A percentile compares a stretch with the other conserved stretches of the same genome.
Evolutionary conservation across 2,113 vertebrate genomes (phyloP).

Genomic region (Echinops telfairi): DNA sequence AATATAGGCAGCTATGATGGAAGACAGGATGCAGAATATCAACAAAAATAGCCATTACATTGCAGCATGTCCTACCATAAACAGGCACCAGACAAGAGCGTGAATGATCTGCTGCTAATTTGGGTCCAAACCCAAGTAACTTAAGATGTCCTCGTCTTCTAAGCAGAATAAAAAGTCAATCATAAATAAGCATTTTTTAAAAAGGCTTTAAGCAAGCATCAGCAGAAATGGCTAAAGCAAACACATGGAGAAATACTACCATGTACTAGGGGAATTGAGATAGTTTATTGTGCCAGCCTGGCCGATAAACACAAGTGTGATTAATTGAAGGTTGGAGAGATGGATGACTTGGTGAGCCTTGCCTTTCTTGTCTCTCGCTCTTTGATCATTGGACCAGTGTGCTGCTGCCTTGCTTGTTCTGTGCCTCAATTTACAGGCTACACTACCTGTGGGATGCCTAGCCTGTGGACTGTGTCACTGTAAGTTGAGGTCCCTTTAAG

Average conservation of each 20-base stretch:
- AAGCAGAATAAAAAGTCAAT: background rate
- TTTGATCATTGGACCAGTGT: too few species aligned
- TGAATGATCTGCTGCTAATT: background rate
- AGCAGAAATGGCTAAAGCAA: background rate
- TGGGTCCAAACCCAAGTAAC: background rate
- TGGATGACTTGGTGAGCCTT: too few species aligned
- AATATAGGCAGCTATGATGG: background rate
- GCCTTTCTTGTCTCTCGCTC: too few species aligned
- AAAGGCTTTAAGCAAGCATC: background rate
- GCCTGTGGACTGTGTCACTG: too few species aligned
- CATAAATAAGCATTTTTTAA: background rate
- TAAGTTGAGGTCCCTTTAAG: too few species aligned
- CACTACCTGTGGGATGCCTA: too few species aligned
- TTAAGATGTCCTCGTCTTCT: background rate
- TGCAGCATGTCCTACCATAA: background rate
- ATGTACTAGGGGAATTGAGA: fast-evolving
- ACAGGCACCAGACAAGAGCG: background rate
- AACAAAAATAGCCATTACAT: background rate
- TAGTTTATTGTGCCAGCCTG: too few species aligned
- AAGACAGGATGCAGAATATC: background rate
- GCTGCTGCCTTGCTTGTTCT: too few species aligned
- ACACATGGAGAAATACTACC: background rate
- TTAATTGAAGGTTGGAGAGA: too few species aligned
- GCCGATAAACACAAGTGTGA: too few species aligned
- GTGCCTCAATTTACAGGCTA: too few species aligned